Percentiles rank a stretch among this genome's conserved stretches.
These are phyloP conservation scores for Catocala sponsa DNA, from an alignment of 2,888 invertebrate species.

Conservation along the genomic window DNA sequence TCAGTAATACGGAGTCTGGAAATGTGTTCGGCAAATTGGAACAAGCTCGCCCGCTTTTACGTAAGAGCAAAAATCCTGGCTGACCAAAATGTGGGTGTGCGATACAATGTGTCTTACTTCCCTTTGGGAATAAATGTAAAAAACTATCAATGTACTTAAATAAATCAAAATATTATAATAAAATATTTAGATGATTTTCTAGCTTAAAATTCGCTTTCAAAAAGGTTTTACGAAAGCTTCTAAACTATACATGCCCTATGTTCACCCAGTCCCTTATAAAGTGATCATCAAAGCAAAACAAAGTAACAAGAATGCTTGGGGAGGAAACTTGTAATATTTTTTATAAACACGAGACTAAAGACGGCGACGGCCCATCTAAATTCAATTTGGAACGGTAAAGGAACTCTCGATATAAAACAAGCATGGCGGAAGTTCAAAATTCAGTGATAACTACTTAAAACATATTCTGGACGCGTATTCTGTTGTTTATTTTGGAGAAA, in stretches of 20 bases:
- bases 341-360: constrained; percentile 31
- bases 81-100: too few species aligned
- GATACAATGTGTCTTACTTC: too few species aligned
- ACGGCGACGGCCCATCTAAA: constrained; percentile 40
- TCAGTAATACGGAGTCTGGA: too few species aligned
- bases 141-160: too few species aligned
- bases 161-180: too few species aligned
- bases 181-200: too few species aligned
- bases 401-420: constrained; percentile 52
- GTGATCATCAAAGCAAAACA: constrained; percentile 15
- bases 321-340: constrained; percentile 25
- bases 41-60: too few species aligned
- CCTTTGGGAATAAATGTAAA: too few species aligned
- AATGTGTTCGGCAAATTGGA: too few species aligned
- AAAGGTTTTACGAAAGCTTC: too few species aligned
- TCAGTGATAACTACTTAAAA: constrained; percentile 55
- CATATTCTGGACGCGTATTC: constrained; percentile 40
- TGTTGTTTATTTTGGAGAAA: constrained; percentile 9
- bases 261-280: not conserved
- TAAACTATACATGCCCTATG: not conserved
- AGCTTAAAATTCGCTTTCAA: too few species aligned
- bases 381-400: constrained; percentile 48
- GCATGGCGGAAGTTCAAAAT: constrained; percentile 47
- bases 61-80: too few species aligned
- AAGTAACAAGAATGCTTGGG: constrained; percentile 4